Evolutionary conservation across 2,113 vertebrate genomes (phyloP), one percentile per base, ranked within the genome.

Genomic region (Chrysochloris asiatica): DNA sequence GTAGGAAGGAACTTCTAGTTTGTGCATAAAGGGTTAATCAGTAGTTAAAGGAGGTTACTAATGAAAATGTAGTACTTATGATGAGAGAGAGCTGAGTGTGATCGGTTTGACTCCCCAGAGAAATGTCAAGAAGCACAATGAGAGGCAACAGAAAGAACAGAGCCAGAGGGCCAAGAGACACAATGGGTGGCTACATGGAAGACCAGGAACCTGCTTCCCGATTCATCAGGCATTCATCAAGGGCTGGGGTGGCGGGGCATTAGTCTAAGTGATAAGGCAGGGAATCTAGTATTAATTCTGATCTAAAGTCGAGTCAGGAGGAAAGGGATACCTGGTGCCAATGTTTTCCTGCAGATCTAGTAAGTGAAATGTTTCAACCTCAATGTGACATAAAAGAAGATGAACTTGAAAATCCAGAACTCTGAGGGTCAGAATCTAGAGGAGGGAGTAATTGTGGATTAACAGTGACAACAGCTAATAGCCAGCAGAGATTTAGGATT

Each of bases 241-340:
- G n/a, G 36, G 30, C 21, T 10, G 1, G 7, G 14, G 6, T 0
- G 2, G 33, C 4, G 14, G 8, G 56, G 12, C 17, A 1, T 43
- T 88, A 33, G 12, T 13, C 33, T n/a, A 19, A 75, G 3, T 4
- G 22, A 2, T 6, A 12, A 65, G 47, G 19, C 19, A 26, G 21
- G 7, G 56, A 45, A 41, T 94, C 38, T n/a, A 67, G 48, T n/a
- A 45, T 33, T 16, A 50, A 19, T 33, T 41, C 41, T 76, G 12
- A 52, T 24, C 59, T 52, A 30, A 83, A 81, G 16, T 43, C 36
- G 75, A 54, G 73, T 6, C 30, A 13, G 65, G 45, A n/a, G 11
- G n/a, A 28, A 24, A 75, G 38, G 43, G 52, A 52, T 13, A 16
- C 26, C 7, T 41, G 48, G 69, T n/a, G 19, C 86, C 71, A 50